Evolutionary conservation across 2,113 vertebrate genomes (phyloP).

Genomic region (Tetrax tetrax): DNA sequence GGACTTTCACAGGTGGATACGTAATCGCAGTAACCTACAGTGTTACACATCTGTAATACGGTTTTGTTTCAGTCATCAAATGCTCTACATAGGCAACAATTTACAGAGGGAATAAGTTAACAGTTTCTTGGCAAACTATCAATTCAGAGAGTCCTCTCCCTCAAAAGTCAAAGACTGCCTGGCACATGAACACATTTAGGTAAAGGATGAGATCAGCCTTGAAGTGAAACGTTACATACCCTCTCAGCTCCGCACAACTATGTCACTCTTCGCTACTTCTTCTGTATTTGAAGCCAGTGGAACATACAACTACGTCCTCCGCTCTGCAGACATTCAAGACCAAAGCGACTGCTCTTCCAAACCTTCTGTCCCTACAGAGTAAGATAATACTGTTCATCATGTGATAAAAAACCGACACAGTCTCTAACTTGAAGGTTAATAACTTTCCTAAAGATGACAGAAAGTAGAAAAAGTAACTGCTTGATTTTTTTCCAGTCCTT

Average conservation of each 20-base stretch:
- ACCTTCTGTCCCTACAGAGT: conserved; percentile 12
- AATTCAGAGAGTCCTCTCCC: neutral
- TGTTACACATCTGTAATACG: neutral
- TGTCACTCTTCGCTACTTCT: neutral
- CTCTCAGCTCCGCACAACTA: neutral
- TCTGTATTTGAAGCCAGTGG: neutral
- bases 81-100: neutral
- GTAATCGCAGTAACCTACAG: neutral
- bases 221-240: conserved; percentile 31
- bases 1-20: neutral
- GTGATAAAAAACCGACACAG: neutral
- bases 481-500: neutral
- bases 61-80: neutral
- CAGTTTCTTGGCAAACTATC: neutral
- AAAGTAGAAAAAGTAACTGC: neutral
- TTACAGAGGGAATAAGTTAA: neutral
- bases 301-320: neutral
- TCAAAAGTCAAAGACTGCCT: neutral
- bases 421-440: conserved; percentile 39
- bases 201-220: neutral
- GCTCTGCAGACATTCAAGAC: neutral
- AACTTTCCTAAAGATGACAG: neutral
- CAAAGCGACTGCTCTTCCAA: neutral
- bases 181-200: neutral
- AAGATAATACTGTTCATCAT: neutral